Evolutionary conservation across 2,797 vertebrate species (phyloP), one percentile per base, ranked within the genome.

Genomic region (Chrysolophus pictus): DNA sequence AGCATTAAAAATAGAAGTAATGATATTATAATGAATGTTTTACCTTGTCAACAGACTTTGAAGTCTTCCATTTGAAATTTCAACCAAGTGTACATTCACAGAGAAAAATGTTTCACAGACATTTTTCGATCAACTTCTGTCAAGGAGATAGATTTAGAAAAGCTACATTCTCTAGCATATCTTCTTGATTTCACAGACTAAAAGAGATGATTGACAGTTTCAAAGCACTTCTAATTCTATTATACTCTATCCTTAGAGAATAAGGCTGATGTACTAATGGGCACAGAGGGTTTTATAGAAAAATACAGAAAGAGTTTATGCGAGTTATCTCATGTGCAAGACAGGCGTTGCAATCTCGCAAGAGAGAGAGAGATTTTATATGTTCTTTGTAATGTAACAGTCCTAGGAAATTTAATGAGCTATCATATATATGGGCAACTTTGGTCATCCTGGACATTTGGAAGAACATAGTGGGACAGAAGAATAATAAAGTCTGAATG

Each of bases 191-290:
- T 59, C 41, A 62, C 63, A 71, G 33, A 51, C 41, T 23, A 58
- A 76, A 67, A 89, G 24, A 53, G 47, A 64, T 70, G 47, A 69
- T 81, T 15, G 11, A 39, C 56, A 53, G 51, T 81, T 92, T 92
- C 93, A 92, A 87, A 95, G 46, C 29, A 59, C 69, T 94, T 84
- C 73, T 95, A 95, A 94, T 93, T 93, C 81, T 85, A 46, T 92
- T 85, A 60, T 65, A 81, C 23, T 24, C 0, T 70, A 37, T 81
- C 90, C 84, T 93, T 70, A 63, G 90, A 92, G 82, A 86, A 84
- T 75, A 81, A 14, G 56, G 49, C 55, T 68, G 47, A 69, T 87
- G 49, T 28, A 33, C 46, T 93, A 94, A 93, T 69, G 33, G 90
- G 69, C 53, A 78, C 46, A 63, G 84, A 60, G 28, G 28, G 22